Base-by-base conservation (phyloP, 2,113 vertebrate genomes). In the Melozone crissalis region DNA sequence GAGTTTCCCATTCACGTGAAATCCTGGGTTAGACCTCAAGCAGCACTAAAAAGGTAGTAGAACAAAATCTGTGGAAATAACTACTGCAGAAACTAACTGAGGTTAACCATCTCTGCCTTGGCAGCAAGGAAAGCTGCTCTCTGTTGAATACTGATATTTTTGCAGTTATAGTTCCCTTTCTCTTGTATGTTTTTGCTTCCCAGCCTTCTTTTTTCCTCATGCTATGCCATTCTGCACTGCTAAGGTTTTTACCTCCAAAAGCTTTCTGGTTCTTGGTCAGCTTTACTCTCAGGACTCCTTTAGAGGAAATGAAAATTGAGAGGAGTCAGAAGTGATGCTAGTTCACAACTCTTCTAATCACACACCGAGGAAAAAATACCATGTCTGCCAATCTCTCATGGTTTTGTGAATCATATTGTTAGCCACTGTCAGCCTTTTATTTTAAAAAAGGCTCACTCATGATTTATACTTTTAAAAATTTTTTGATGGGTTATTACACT, bases 1-100 rank as follows among this genome's bases (percentile, higher is more conserved):
- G 85, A 90, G 26, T 93, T 97, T 91, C 68, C 68, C 28, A 3
- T 27, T 49, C 87, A 44, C 1, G 5, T 81, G 75, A 91, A 94
- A 54, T 80, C 18, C 33, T 61, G 28, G 17, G 17, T 52, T 78
- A 80, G 63, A 80, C 43, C 44, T 83, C 66, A 58, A 67, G 57
- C 28, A n/a, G 28, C 23, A 37, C 3, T 57, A 5, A 31, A 44
- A 71, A 74, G 43, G 51, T 30, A 16, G 16, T 16, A 72, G 39
- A 87, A 47, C 0, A 43, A 84, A 68, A 84, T n/a, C 31, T 61
- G 24, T 77, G 39, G 22, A 80, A 80, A 86, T 31, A 7, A 27
- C 33, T 71, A 3, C 12, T 61, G 41, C 52, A 72, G 71, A 54
- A 24, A 26, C 13, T 26, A 15, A 4, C 27, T 73, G 51, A 62